phyloP scores from a whole-genome alignment of 2,888 invertebrate genomes.

The Acronicta psi region DNA sequence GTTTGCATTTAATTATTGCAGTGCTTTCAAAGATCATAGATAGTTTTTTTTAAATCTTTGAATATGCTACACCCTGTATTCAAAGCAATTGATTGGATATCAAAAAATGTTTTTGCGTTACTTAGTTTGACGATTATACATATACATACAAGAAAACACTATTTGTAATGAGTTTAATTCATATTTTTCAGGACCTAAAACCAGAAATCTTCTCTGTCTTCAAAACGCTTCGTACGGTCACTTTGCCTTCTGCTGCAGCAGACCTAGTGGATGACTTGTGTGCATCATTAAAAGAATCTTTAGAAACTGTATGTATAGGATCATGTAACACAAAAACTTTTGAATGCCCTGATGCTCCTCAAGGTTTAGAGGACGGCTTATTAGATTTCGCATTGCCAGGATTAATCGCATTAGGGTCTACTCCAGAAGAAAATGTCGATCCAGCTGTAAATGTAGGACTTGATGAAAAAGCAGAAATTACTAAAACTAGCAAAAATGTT shows the following conservation, averaged over 20 bases:
- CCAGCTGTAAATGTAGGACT: conserved; percentile 47
- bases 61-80: too few species aligned
- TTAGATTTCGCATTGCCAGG: conserved; percentile 74
- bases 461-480: conserved; percentile 27
- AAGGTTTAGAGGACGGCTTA: conserved; percentile 65
- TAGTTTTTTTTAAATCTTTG: too few species aligned
- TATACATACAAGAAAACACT: neutral
- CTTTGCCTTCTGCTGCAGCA: conserved; percentile 68
- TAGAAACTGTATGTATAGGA: conserved; percentile 75
- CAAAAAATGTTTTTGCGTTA: too few species aligned
- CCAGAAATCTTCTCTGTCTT: conserved; percentile 75
- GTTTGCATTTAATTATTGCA: too few species aligned
- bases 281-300: conserved; percentile 65
- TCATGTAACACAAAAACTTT: conserved; percentile 66
- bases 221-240: conserved; percentile 72
- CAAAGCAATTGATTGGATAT: too few species aligned
- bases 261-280: conserved; percentile 75
- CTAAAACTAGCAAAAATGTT: conserved; percentile 32
- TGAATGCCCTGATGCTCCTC: conserved; percentile 73
- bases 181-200: conserved; percentile 72
- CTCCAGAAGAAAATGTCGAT: conserved; percentile 56
- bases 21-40: too few species aligned
- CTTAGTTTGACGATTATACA: neutral
- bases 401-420: conserved; percentile 65
- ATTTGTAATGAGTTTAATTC: neutral